Evolutionary conservation across 2,888 invertebrate species (phyloP), one percentile per base, ranked within the genome.

Genomic region (Augiades crinisus): DNA sequence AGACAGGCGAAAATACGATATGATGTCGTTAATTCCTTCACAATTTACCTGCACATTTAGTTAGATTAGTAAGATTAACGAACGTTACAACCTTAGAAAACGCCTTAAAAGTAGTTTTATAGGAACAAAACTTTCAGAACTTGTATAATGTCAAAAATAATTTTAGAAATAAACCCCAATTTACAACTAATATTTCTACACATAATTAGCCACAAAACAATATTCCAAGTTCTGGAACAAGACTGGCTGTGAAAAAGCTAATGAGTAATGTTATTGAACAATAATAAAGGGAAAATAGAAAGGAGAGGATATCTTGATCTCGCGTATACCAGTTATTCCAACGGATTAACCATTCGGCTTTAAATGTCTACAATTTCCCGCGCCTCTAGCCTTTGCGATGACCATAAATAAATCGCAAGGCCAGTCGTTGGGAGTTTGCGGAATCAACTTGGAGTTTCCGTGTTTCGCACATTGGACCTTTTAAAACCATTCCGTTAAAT

Each of bases 321-420:
- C n/a, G n/a, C n/a, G n/a, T n/a, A n/a, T n/a, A n/a, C n/a, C n/a
- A n/a, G n/a, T n/a, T n/a, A n/a, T n/a, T n/a, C n/a, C n/a, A n/a
- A n/a, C n/a, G n/a, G n/a, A n/a, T n/a, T n/a, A n/a, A n/a, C n/a
- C n/a, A n/a, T n/a, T n/a, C n/a, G n/a, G n/a, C n/a, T n/a, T n/a
- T n/a, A n/a, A n/a, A n/a, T n/a, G n/a, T n/a, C n/a, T n/a, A n/a
- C n/a, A n/a, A n/a, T n/a, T n/a, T n/a, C n/a, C n/a, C n/a, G n/a
- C n/a, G n/a, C n/a, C n/a, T n/a, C n/a, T n/a, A n/a, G n/a, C n/a
- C n/a, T n/a, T n/a, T n/a, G n/a, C n/a, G n/a, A n/a, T n/a, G n/a
- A n/a, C n/a, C n/a, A n/a, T n/a, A n/a, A n/a, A n/a, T 49, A 63
- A 61, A 55, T 63, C 58, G 36, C 61, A 59, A 55, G 56, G 59